Base-by-base conservation (phyloP, 2,888 invertebrate genomes). In the Netelia melanura region DNA sequence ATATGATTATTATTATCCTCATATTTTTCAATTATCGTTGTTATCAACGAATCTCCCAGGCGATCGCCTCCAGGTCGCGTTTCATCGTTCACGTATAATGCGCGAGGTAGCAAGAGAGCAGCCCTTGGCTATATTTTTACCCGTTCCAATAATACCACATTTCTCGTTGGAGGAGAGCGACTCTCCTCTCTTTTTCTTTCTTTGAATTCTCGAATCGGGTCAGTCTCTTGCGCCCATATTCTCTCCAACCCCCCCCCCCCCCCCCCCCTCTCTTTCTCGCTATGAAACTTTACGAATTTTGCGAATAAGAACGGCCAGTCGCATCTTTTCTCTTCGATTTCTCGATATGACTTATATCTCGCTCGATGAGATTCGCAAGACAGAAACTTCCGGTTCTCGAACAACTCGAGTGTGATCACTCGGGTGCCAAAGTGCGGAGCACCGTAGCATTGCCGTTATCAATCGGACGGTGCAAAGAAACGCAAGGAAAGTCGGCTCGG, bases 111-210 rank as follows among this genome's bases (percentile, higher is more conserved):
- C 10, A 14, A 23, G 56, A 14, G 54, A 52, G 8, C n/a, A 38
- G 10, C 67, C 25, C n/a, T 48, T 52, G 30, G 14, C 54, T 76
- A 65, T 65, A 76, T 65, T 43, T 54, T 76, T 68, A 10, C 52
- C 56, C 43, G 75, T 76, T 76, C 75, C 65, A 76, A 76, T 76
- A 76, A 76, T 76, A 76, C 75, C 48, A 48, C 11, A 76, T 65
- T 43, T 52, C 38, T 64, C 25, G 25, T 30, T 38, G 17, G 48
- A 14, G 48, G 11, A 23, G 48, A 48, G 21, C 21, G 48, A 52
- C 67, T 48, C 21, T 58, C 38, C 11, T 48, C 44, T 74, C 61
- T 74, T 62, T 76, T 43, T 23, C 43, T 56, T 54, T 23, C 76
- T 44, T 58, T 30, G 44, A 58, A 74, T 67, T 67, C 30, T 77